Evolutionary conservation across 2,888 invertebrate species (phyloP).

Genomic region (Epinotia demarniana): DNA sequence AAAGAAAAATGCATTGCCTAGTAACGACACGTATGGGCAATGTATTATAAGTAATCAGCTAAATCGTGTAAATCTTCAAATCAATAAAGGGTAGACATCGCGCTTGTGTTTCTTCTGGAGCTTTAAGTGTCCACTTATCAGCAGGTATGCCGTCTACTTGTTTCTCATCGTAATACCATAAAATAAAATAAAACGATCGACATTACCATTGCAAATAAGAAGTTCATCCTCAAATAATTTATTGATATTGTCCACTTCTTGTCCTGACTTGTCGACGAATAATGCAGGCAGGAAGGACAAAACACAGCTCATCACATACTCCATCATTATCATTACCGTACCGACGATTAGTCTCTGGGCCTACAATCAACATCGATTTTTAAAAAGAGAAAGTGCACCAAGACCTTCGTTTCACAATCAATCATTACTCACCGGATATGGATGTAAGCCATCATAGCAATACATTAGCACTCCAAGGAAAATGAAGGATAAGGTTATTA

Average conservation of each 20-base stretch:
- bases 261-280: background rate
- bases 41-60: too few relatives aligned
- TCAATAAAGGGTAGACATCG: too few relatives aligned
- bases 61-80: too few relatives aligned
- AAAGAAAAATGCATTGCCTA: too few relatives aligned
- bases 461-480: background rate
- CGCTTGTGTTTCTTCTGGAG: too few relatives aligned
- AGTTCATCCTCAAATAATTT: constrained; percentile 13
- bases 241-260: constrained; percentile 21
- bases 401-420: too few relatives aligned
- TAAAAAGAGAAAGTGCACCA: background rate
- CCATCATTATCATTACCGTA: background rate
- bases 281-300: background rate
- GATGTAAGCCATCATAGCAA: background rate
- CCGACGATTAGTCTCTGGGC: background rate
- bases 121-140: too few relatives aligned
- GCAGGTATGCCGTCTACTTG: too few relatives aligned
- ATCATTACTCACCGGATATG: background rate
- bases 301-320: background rate
- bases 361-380: background rate
- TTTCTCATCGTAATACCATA: too few relatives aligned
- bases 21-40: too few relatives aligned
- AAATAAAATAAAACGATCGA: background rate
- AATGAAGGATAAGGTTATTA: background rate
- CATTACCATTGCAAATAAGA: constrained; percentile 26